Percentiles rank a stretch among this genome's conserved stretches.
Conservation (phyloP, 2,888 invertebrate genomes). For the Pherbina coryleti region DNA sequence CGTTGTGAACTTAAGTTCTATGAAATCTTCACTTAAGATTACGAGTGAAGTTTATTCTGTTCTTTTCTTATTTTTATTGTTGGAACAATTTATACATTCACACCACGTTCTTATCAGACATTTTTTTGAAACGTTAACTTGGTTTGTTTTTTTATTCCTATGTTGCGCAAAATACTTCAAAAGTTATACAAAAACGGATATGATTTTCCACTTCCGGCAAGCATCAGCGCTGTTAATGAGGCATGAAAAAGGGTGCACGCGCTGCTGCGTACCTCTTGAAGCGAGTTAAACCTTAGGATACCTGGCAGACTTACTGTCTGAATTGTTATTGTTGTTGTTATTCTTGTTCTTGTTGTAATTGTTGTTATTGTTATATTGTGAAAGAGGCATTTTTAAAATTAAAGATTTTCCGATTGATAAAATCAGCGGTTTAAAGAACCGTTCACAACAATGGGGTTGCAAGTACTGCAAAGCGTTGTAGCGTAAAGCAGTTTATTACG, state of each 20-base stretch:
- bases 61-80: not conserved
- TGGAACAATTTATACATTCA: constrained; percentile 4
- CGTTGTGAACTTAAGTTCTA: no score
- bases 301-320: not conserved
- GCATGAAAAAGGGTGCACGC: constrained; percentile 24
- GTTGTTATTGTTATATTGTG: no score
- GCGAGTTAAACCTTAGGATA: constrained; percentile 1
- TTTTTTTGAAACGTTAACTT: not conserved
- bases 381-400: no score
- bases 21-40: no score
- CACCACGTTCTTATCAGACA: not conserved
- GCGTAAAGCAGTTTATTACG: no score
- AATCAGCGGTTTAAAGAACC: no score
- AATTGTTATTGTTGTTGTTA: no score
- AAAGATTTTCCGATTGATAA: no score
- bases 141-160: not conserved
- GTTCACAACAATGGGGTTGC: no score
- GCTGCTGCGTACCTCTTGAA: constrained; percentile 17
- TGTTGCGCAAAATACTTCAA: constrained; percentile 1
- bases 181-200: constrained; percentile 7
- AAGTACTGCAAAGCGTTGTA: no score
- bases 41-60: no score
- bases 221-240: constrained; percentile 24
- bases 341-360: no score
- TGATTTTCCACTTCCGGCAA: constrained; percentile 21